These are phyloP conservation scores for Hypomesus transpacificus DNA, from an alignment of 2,113 vertebrate genomes.

Conservation along the genomic window DNA sequence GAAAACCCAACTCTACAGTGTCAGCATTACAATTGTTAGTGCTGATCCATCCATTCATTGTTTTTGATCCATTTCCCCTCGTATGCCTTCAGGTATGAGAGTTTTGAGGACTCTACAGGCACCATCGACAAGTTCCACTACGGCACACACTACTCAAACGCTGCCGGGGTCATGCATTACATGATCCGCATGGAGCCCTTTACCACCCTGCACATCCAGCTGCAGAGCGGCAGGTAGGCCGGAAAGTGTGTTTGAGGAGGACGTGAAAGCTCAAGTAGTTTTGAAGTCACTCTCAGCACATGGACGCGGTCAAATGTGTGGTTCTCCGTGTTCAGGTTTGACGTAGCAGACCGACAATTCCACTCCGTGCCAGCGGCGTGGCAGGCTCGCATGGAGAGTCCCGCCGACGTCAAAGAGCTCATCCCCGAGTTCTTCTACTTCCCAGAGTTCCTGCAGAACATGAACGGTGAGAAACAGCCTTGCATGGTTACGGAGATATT, in stretches of 20 bases:
- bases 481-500: too few relatives aligned
- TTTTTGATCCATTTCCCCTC: not conserved
- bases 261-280: not conserved
- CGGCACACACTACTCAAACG: slow-evolving; percentile 98
- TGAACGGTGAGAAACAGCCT: slow-evolving; percentile 74
- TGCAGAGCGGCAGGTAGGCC: slow-evolving; percentile 90
- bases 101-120: slow-evolving; percentile 93
- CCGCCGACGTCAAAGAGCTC: slow-evolving; percentile 93
- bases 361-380: slow-evolving; percentile 93
- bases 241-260: not conserved
- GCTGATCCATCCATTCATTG: not conserved
- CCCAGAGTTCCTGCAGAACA: slow-evolving; percentile 92
- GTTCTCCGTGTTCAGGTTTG: slow-evolving; percentile 76
- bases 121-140: slow-evolving; percentile 97
- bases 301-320: not conserved
- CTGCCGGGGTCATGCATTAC: slow-evolving; percentile 99
- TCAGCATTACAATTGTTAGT: not conserved
- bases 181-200: slow-evolving; percentile 97
- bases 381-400: slow-evolving; percentile 96
- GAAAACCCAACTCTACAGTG: not conserved
- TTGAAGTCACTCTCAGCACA: not conserved
- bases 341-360: slow-evolving; percentile 95
- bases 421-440: slow-evolving; percentile 99
- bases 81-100: slow-evolving; percentile 82
- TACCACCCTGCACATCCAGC: slow-evolving; percentile 92